Evolutionary conservation across 2,113 vertebrate genomes (phyloP).

Genomic region (Paradisaea rubra): DNA sequence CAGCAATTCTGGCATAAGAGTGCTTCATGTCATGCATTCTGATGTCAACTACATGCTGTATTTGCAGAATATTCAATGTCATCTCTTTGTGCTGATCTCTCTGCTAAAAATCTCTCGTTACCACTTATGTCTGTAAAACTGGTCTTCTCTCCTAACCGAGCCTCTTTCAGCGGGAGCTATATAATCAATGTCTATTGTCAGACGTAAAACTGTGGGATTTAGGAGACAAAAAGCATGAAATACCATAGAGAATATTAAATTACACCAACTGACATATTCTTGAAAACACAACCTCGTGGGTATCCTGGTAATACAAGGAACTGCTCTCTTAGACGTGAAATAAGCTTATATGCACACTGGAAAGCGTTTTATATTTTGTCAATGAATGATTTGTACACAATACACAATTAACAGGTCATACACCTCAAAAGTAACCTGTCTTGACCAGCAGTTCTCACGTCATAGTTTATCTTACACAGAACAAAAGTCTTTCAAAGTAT

Average conservation of each 20-base stretch:
- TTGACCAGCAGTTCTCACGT: neutral
- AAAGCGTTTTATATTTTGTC: neutral
- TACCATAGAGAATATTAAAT: conserved; percentile 3
- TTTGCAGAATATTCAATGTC: conserved; percentile 28
- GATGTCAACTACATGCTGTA: neutral
- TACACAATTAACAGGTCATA: neutral
- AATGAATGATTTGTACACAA: conserved; percentile 1
- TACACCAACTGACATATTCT: neutral
- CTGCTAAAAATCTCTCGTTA: conserved; percentile 14
- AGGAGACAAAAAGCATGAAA: conserved; percentile 40
- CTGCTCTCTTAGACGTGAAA: neutral
- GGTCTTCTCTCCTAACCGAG: neutral
- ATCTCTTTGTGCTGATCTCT: neutral
- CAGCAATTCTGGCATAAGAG: neutral
- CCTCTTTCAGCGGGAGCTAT: conserved; percentile 11
- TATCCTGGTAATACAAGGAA: neutral
- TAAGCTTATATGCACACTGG: neutral
- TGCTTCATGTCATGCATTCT: neutral
- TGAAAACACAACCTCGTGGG: neutral
- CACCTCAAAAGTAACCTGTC: neutral
- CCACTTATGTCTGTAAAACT: neutral
- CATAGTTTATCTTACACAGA: neutral
- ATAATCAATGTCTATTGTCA: conserved; percentile 25
- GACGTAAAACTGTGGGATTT: neutral
- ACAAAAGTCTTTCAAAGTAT: neutral